Base-by-base conservation (phyloP, 35 echinoderm and acorn worm species). In the Ophioderma brevispina region DNA sequence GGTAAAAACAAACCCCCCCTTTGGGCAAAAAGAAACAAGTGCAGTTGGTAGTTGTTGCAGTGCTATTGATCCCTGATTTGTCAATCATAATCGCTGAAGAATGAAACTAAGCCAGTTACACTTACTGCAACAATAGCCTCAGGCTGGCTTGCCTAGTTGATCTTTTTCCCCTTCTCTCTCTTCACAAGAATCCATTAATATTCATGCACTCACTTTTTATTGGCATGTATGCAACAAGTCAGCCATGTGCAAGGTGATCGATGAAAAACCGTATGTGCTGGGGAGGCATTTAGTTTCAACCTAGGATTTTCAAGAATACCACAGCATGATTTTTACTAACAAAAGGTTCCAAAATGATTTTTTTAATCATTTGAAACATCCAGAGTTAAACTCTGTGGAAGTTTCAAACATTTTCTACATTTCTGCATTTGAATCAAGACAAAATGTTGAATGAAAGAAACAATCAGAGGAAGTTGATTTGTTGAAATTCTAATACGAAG, bases 71-170 rank as follows among this genome's bases (percentile, higher is more conserved):
- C 31, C 32, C 49, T 64, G 32, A 85, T 85, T 85, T 85, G 83
- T 85, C 83, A 85, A 85, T 85, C 63, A 59, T 85, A 17, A 85
- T 35, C 32, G 32, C 30, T 34, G 34, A 85, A 52, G 63, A 85
- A 64, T 64, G 33, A 59, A 36, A 85, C 23, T 40, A 31, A 75
- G 83, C 52, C 25, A 85, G 83, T 64, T 64, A 85, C 83, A 85
- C 63, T 85, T 85, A 59, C 49, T 85, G 83, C 63, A 59, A 85
- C 83, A 85, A 85, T 28, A 85, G 83, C 83, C 83, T 59, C 43
- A 14, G 82, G 83, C 31, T 35, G 35, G 70, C 35, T 82, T 39
- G 28, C 17, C 59, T 15, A 8, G n/a, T 25, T 70, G 59, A 70
- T 70, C 59, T 70, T 70, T 70, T 25, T 30, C 5, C 59, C 59